Percentiles rank a stretch among this genome's conserved stretches.
Conservation (phyloP, 2,797 vertebrate genomes). For the Coccyzus lansbergi region DNA sequence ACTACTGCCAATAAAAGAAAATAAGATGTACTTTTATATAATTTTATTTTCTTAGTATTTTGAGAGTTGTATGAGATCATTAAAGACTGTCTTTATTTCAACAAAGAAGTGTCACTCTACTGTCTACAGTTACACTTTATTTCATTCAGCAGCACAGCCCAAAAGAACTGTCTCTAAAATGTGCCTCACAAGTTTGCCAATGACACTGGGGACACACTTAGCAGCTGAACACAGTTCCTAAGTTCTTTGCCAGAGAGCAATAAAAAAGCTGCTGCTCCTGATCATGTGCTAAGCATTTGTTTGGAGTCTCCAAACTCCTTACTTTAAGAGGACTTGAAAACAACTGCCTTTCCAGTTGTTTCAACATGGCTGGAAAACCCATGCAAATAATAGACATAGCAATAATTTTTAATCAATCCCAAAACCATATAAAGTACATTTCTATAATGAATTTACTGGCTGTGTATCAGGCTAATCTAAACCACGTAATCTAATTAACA, state of each 20-base stretch:
- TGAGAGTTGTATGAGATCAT: background rate
- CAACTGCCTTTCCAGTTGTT: background rate
- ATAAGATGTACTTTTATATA: background rate
- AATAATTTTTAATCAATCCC: background rate
- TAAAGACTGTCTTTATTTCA: background rate
- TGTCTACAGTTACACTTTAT: background rate
- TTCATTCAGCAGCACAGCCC: background rate
- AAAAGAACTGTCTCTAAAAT: background rate
- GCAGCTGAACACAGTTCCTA: background rate
- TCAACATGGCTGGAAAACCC: background rate
- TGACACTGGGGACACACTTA: background rate
- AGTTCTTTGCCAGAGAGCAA: background rate
- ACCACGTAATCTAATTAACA: background rate
- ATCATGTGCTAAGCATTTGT: background rate
- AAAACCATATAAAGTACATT: background rate
- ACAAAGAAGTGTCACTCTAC: background rate
- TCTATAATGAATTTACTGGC: background rate
- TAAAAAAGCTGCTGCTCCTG: background rate
- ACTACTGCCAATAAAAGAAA: background rate
- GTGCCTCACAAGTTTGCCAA: background rate
- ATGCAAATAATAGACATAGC: background rate
- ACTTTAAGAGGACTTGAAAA: background rate
- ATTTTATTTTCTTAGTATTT: background rate
- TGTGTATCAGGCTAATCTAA: background rate
- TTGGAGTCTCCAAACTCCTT: background rate